These are phyloP conservation scores for Ciconia maguari DNA, from an alignment of 2,113 vertebrate genomes.

Conservation along the genomic window DNA sequence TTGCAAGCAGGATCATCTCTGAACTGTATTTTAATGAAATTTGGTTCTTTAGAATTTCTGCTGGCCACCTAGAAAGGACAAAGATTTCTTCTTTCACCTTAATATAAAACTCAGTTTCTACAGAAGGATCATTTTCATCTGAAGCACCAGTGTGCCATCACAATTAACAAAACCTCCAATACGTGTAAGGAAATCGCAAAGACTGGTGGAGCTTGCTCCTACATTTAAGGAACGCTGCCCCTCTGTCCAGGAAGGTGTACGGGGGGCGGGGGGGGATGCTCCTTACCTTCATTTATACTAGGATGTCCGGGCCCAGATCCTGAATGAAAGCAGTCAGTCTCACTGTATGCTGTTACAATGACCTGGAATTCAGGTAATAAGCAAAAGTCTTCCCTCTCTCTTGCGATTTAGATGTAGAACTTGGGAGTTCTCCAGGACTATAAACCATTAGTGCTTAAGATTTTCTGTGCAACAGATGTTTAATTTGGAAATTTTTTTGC, in stretches of 20 bases:
- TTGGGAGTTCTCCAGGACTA: background rate
- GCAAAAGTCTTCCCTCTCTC: background rate
- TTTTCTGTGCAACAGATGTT: background rate
- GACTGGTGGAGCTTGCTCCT: background rate
- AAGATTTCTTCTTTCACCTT: background rate
- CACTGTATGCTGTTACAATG: background rate
- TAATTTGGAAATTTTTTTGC: background rate
- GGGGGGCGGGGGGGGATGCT: background rate
- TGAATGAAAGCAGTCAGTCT: background rate
- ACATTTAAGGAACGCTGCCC: background rate
- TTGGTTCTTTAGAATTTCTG: background rate
- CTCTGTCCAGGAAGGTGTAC: background rate
- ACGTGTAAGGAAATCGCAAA: background rate
- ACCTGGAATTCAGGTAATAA: background rate
- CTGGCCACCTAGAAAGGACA: background rate
- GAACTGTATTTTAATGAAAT: background rate
- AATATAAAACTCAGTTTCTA: background rate
- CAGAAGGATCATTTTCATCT: background rate
- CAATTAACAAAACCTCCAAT: background rate
- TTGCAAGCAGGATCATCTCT: background rate
- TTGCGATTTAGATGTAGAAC: background rate
- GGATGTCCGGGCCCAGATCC: background rate
- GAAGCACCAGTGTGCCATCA: background rate
- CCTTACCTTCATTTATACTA: background rate
- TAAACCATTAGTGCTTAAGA: background rate